Conservation (phyloP, 2,113 vertebrate species). For the Hyperopisus bebe region DNA sequence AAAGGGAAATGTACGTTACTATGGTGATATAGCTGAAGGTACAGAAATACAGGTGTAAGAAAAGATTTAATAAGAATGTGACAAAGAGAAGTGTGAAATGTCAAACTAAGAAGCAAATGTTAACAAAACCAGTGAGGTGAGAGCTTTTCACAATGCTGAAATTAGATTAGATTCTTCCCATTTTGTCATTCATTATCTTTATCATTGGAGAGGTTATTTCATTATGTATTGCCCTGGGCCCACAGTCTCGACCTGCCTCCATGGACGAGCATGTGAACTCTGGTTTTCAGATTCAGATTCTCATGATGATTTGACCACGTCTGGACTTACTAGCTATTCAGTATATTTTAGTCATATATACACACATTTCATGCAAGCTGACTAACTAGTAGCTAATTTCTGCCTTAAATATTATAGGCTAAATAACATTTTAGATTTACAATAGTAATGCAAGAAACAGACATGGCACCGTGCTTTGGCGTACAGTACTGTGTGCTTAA, state of each 20-base stretch:
- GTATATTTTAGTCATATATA: not conserved
- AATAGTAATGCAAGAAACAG: not conserved
- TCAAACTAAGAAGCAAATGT: not conserved
- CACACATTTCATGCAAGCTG: not conserved
- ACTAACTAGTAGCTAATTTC: not conserved
- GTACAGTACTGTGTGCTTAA: not conserved
- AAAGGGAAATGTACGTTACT: not conserved
- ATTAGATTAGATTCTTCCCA: not conserved
- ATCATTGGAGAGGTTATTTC: not conserved
- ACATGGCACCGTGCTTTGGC: not conserved
- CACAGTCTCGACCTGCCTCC: not conserved
- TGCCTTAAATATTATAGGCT: not conserved
- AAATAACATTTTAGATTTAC: not conserved
- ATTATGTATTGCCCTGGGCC: not conserved
- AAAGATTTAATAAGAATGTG: not conserved
- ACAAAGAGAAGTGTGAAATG: not conserved
- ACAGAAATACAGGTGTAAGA: constrained; percentile 6
- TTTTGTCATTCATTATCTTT: not conserved
- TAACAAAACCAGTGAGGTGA: not conserved
- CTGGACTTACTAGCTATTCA: not conserved
- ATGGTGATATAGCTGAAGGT: not conserved
- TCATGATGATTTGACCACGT: not conserved
- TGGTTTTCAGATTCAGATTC: not conserved
- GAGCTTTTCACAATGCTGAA: not conserved
- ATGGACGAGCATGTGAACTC: not conserved